Conservation (phyloP, 2,113 vertebrate genomes). For the Pionites leucogaster region DNA sequence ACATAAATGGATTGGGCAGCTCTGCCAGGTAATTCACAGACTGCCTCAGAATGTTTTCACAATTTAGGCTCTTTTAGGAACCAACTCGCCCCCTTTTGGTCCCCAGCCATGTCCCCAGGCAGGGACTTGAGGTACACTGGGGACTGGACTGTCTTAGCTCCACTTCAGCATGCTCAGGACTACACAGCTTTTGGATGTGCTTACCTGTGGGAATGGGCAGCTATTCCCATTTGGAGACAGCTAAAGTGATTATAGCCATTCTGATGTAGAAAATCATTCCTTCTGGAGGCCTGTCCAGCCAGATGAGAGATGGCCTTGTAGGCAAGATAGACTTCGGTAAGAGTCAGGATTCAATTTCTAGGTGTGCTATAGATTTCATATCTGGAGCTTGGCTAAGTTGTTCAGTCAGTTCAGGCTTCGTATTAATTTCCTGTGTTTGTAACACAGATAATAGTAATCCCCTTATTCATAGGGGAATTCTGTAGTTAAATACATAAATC, state of each 20-base stretch:
- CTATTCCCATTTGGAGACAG: not conserved
- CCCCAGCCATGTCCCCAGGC: fast-evolving
- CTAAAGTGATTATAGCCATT: not conserved
- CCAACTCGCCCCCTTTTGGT: not conserved
- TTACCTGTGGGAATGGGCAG: not conserved
- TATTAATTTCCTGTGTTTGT: not conserved
- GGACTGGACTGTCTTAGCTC: not conserved
- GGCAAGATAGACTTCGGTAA: not conserved
- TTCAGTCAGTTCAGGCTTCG: not conserved
- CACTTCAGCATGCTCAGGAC: not conserved
- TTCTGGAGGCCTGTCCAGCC: not conserved
- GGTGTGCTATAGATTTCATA: not conserved
- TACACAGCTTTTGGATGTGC: not conserved
- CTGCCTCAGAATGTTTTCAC: not conserved
- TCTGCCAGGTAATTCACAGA: not conserved
- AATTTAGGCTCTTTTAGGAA: not conserved
- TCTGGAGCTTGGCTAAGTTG: not conserved
- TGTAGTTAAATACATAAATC: not conserved
- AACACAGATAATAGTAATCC: not conserved
- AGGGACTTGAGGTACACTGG: not conserved
- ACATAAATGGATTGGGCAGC: not conserved
- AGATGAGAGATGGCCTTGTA: not conserved
- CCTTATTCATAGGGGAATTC: not conserved
- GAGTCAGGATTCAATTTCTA: not conserved
- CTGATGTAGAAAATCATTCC: not conserved